Evolutionary conservation across 2,888 invertebrate species (phyloP), one percentile per base, ranked within the genome.

Genomic region (Pterobdella sp.): DNA sequence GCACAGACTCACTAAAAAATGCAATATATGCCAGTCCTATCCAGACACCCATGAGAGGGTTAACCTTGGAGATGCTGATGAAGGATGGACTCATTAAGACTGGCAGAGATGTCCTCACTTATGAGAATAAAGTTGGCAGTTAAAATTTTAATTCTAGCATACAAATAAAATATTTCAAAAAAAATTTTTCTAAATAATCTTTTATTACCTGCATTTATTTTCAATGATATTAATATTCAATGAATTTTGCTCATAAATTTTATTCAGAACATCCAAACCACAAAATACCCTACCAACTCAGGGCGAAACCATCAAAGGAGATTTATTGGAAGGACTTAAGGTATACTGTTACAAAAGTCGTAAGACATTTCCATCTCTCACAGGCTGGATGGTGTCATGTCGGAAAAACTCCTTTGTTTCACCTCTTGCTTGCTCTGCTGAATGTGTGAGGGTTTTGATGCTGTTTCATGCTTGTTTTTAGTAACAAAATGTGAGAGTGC

Each of bases 51-150:
- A n/a, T n/a, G n/a, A 78, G 84, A 65, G 83, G 89, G 75, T 90
- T 93, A 26, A 93, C 93, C 14, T 85, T 94, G 76, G 91, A 91
- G 83, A 93, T 92, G 88, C 86, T 94, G 67, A 86, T 94, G 81
- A 88, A 90, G 78, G 92, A 92, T 72, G 90, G 91, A 81, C 89
- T 93, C 81, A 86, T 93, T 75, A 89, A 90, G 80, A 90, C 93
- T 66, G 93, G 92, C 63, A 89, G 88, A 81, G 91, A 90, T 63
- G 87, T 90, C 72, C 90, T 94, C 89, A 90, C 92, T 70, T 91
- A 93, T 79, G 93, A 93, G 83, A 93, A 93, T 85, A 86, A 93
- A 87, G 92, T 91, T 64, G 36, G 26, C n/a, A n/a, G n/a, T n/a
- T n/a, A n/a, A n/a, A n/a, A n/a, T n/a, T n/a, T n/a, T n/a, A n/a